Percentiles rank a stretch among this genome's conserved stretches.
Conservation (phyloP, 2,888 invertebrate genomes). For the Catotricha subobsoleta region DNA sequence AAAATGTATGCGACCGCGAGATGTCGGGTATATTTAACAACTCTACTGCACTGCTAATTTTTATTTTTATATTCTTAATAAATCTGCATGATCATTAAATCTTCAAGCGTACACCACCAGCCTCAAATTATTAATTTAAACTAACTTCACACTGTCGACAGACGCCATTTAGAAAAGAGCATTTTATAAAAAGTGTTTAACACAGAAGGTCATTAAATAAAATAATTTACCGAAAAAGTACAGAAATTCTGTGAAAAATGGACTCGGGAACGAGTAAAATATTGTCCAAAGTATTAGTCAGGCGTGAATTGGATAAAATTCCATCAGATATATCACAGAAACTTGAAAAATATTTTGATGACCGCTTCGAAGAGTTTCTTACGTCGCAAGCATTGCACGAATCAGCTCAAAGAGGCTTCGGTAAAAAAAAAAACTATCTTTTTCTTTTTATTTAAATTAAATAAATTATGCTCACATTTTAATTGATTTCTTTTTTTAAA, state of each 20-base stretch:
- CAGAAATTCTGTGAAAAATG: too few species aligned
- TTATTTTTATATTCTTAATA: too few species aligned
- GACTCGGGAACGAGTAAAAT: constrained; percentile 27
- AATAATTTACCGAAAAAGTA: too few species aligned
- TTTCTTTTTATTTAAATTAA: too few species aligned
- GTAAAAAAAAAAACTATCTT: constrained; percentile 27
- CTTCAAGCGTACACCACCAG: too few species aligned
- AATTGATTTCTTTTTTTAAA: too few species aligned
- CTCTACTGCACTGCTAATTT: too few species aligned
- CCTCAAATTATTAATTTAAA: too few species aligned
- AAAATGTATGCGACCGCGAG: too few species aligned
- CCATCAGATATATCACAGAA: constrained; percentile 38
- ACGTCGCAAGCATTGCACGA: constrained; percentile 2
- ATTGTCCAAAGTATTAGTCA: constrained; percentile 29
- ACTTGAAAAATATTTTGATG: constrained; percentile 39
- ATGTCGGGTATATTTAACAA: too few species aligned
- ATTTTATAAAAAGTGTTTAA: constrained; percentile 4
- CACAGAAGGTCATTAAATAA: too few species aligned
- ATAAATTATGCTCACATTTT: background rate
- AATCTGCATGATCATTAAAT: too few species aligned
- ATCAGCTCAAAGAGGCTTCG: constrained; percentile 41
- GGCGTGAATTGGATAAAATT: constrained; percentile 36
- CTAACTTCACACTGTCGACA: constrained; percentile 4
- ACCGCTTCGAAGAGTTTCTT: constrained; percentile 50
- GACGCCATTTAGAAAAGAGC: constrained; percentile 5